phyloP scores from a whole-genome alignment of 1,140 invertebrate species.

The Bombus picipes region DNA sequence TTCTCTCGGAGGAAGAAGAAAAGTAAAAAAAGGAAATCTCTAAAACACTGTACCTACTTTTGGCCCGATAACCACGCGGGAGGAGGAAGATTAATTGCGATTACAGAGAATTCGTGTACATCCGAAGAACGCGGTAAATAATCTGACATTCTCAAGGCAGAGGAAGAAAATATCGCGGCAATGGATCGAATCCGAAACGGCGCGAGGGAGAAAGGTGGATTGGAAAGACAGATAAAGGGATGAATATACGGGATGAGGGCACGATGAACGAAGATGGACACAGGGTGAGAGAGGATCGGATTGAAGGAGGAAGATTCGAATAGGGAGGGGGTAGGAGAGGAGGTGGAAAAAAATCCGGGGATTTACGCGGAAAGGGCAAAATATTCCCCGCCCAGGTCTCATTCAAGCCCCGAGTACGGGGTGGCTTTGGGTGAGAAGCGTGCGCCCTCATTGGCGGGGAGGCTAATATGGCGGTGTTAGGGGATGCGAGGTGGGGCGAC shows the following conservation, averaged over 20 bases:
- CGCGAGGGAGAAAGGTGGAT: constrained; percentile 18
- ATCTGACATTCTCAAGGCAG: background rate
- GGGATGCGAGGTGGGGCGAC: constrained; percentile 72
- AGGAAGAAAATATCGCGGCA: constrained; percentile 23
- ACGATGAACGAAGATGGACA: constrained; percentile 5
- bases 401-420: constrained; percentile 79
- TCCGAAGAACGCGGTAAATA: constrained; percentile 47
- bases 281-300: constrained; percentile 51
- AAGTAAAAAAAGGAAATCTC: background rate
- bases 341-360: constrained; percentile 71
- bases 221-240: constrained; percentile 44
- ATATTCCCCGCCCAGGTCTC: constrained; percentile 81
- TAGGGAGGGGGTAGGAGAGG: constrained; percentile 48
- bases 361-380: constrained; percentile 78
- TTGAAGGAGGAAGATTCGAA: constrained; percentile 60
- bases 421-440: constrained; percentile 78
- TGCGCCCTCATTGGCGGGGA: constrained; percentile 76
- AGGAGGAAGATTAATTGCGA: constrained; percentile 12
- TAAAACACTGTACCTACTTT: background rate
- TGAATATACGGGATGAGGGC: background rate
- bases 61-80: background rate
- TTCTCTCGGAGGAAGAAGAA: rapidly evolving
- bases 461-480: constrained; percentile 82
- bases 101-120: constrained; percentile 32
- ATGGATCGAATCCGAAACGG: constrained; percentile 43